Percentiles rank a stretch among this genome's conserved stretches.
Evolutionary conservation across 2,888 invertebrate species (phyloP).

Genomic region (Napeogenes sylphis): DNA sequence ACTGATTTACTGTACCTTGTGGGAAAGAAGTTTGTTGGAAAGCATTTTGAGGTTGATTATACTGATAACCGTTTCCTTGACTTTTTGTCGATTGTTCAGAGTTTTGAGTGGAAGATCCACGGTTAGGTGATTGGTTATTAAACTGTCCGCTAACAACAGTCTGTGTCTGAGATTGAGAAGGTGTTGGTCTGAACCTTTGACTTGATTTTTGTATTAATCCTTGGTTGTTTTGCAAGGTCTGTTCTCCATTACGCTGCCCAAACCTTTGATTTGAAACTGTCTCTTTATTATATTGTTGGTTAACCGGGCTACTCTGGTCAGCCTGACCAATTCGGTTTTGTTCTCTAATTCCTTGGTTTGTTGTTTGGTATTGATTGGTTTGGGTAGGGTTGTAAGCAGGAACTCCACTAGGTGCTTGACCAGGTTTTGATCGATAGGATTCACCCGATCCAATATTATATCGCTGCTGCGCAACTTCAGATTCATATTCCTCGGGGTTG

Average conservation of each 20-base stretch:
- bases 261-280: slow-evolving; percentile 4
- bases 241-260: not conserved
- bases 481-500: slow-evolving; percentile 58
- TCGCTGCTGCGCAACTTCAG: slow-evolving; percentile 28
- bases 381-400: slow-evolving; percentile 11
- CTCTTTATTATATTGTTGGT: not conserved
- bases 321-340: not conserved
- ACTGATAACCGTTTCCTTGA: slow-evolving; percentile 23
- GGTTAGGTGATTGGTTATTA: not conserved
- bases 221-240: no score
- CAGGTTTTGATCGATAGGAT: slow-evolving; percentile 21
- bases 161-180: no score
- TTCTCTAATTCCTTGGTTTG: slow-evolving; percentile 6
- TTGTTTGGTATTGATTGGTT: slow-evolving; percentile 8
- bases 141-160: not conserved
- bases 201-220: no score
- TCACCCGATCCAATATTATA: slow-evolving; percentile 23
- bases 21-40: slow-evolving; percentile 12
- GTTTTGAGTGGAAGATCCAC: not conserved
- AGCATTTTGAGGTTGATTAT: slow-evolving; percentile 22
- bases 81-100: slow-evolving; percentile 11
- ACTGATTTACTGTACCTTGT: slow-evolving; percentile 12
- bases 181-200: no score
- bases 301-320: slow-evolving; percentile 7
- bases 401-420: slow-evolving; percentile 25